These are phyloP conservation scores for Furcifer pardalis DNA, from an alignment of 2,797 vertebrate genomes.

Conservation along the genomic window DNA sequence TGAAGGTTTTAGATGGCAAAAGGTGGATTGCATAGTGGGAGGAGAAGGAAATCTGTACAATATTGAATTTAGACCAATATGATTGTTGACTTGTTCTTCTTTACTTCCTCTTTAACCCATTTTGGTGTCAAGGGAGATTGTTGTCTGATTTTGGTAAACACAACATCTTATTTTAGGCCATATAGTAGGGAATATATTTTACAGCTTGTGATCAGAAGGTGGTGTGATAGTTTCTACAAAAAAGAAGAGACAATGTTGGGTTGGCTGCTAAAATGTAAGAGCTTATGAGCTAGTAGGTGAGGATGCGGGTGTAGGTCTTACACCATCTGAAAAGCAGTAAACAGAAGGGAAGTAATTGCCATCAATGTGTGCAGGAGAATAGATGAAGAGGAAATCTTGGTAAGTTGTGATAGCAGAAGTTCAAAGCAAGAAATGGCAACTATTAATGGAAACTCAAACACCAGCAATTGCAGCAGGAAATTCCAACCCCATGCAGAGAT, in stretches of 20 bases:
- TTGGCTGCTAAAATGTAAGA: slow-evolving; percentile 50
- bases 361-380: not conserved
- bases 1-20: too few species aligned
- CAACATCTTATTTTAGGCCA: not conserved
- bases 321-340: slow-evolving; percentile 24
- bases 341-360: slow-evolving; percentile 42
- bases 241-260: not conserved
- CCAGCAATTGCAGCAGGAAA: slow-evolving; percentile 29
- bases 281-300: slow-evolving; percentile 41
- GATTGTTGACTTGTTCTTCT: not conserved
- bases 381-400: slow-evolving; percentile 43
- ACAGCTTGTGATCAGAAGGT: not conserved
- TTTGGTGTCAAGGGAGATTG: too few species aligned
- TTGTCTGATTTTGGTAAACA: not conserved
- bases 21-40: too few species aligned
- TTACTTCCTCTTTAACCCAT: too few species aligned
- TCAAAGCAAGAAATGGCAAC: slow-evolving; percentile 9
- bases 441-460: slow-evolving; percentile 3
- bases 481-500: not conserved
- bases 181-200: not conserved
- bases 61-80: not conserved
- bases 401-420: slow-evolving; percentile 48
- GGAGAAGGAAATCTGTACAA: not conserved
- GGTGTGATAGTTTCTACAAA: slow-evolving; percentile 5
- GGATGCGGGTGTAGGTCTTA: slow-evolving; percentile 43